Evolutionary conservation across 2,797 vertebrate species (phyloP), one percentile per base, ranked within the genome.

Genomic region (Leptodactylus fallax): DNA sequence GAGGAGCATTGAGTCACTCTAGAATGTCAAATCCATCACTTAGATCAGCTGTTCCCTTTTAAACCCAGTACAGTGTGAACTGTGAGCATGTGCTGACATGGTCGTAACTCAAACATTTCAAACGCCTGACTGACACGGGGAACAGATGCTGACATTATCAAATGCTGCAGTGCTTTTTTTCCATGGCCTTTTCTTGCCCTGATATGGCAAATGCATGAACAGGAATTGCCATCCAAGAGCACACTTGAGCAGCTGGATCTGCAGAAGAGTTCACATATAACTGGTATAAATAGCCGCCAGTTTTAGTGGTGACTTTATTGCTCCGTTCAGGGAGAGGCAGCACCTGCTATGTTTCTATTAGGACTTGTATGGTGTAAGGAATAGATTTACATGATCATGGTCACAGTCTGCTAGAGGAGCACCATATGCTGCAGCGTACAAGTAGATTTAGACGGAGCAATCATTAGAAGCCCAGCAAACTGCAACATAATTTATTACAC

Each of bases 71-170:
- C 94, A 95, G 89, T 79, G 55, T 95, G 94, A 94, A 95, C 93
- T 94, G 92, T 92, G 94, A 94, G 93, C 94, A 96, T 96, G 94
- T 96, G 95, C 95, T 95, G 95, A 96, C 95, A 95, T 93, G 93
- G 94, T 93, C 94, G 90, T 93, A 95, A 95, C 93, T 95, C 95
- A 94, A 23, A 76, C 72, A 76, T 76, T 76, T 76, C 72, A 6
- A 92, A 93, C 93, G 94, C 94, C 95, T 97, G 96, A 97, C 95
- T 97, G 97, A 98, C 97, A 97, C 94, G 95, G 95, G 94, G 96
- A 97, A 96, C 97, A 99, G 97, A 99, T 98, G 97, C 97, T 99
- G 98, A 99, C 98, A 98, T 98, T 98, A 98, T 98, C 97, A 98
- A 98, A 98, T 96, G 96, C 94, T 97, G 95, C 92, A 94, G 94